Evolutionary conservation across 30 jellyfish, hydroid and myxozoan genomes (phyloP), one percentile per base, ranked within the genome.

Genomic region (Hydractinia symbiolongicarpus): DNA sequence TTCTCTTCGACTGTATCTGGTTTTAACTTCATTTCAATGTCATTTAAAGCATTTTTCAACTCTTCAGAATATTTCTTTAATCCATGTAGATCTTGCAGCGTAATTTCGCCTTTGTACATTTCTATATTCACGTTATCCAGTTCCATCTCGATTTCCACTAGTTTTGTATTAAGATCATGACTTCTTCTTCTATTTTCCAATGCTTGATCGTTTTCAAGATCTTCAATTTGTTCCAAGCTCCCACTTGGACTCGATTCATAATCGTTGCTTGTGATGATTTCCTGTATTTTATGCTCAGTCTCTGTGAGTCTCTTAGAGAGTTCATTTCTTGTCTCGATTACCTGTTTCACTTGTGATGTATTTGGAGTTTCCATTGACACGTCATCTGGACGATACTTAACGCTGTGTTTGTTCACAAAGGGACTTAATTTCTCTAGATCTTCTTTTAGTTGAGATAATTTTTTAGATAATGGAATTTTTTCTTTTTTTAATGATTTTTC

Each of bases 221-320:
- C 70, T 64, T 57, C 87, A 49, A 66, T 66, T 8, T 58, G 6
- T 5, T 30, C 17, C 7, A 49, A n/a, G 55, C 84, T 79, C 3
- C 57, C 87, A 21, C 55, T 67, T 30, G 11, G 53, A 69, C 85
- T 50, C 6, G 83, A 16, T 14, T 49, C 69, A 21, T 40, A 49
- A 5, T 84, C 73, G 8, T 64, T n/a, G 19, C 73, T 64, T 30
- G 82, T 79, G 6, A 79, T 58, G 67, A 79, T 60, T 30, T 79
- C 84, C n/a, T 61, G 67, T 5, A 79, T 79, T 66, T 79, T 79
- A 4, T 44, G 11, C 54, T 79, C 87, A 20, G 87, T 66, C 50
- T 61, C 58, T 5, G 67, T 53, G 67, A 79, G 83, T n/a, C 30
- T 62, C 55, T 79, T 67, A 0, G 87, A 61, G 9, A 79, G 69